Percentiles rank a stretch among this genome's conserved stretches.
Conservation (phyloP, 1,140 invertebrate genomes). For the Apis florea region DNA sequence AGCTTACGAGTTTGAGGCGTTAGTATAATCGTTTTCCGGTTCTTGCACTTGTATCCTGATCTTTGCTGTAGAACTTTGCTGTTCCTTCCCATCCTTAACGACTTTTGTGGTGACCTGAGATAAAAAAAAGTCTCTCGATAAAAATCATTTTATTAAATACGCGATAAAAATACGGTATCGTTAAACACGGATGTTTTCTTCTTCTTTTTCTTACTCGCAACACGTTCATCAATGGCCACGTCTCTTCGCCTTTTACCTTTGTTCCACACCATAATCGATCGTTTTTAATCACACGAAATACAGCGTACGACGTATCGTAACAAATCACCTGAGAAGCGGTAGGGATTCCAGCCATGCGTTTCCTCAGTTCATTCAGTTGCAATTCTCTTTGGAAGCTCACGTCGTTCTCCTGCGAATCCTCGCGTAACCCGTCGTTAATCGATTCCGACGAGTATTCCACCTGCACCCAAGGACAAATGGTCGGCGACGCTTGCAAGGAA, state of each 20-base stretch:
- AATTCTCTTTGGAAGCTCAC: slow-evolving; percentile 72
- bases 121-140: slow-evolving; percentile 16
- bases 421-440: slow-evolving; percentile 56
- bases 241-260: slow-evolving; percentile 47
- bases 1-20: slow-evolving; percentile 55
- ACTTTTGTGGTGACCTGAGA: slow-evolving; percentile 47
- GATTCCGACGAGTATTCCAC: slow-evolving; percentile 73
- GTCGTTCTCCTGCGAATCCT: slow-evolving; percentile 68
- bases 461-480: slow-evolving; percentile 74
- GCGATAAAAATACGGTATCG: background rate
- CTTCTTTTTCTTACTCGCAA: slow-evolving; percentile 42
- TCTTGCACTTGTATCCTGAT: slow-evolving; percentile 54
- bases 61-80: slow-evolving; percentile 25
- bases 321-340: slow-evolving; percentile 64
- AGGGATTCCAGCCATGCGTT: slow-evolving; percentile 67
- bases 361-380: slow-evolving; percentile 72
- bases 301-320: background rate
- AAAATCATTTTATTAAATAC: background rate
- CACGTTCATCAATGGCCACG: slow-evolving; percentile 56
- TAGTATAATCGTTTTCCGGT: slow-evolving; percentile 45
- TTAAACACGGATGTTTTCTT: background rate
- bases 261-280: slow-evolving; percentile 48
- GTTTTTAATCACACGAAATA: slow-evolving; percentile 7
- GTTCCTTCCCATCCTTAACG: slow-evolving; percentile 35
- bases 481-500: slow-evolving; percentile 69